phyloP scores from a whole-genome alignment of 2,888 invertebrate genomes.

The Aphrophora alni region DNA sequence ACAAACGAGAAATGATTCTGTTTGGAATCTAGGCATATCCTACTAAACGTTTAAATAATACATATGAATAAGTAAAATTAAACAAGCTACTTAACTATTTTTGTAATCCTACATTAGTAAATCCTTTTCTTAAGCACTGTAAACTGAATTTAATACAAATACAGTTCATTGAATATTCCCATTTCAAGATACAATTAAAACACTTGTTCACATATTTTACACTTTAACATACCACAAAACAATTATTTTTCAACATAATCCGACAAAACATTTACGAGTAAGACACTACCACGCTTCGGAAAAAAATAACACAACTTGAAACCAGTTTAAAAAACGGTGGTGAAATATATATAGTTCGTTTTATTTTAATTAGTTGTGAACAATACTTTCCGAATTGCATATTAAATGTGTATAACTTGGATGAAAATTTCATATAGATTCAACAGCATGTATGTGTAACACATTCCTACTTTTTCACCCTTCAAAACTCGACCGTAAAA shows the following conservation, averaged over 20 bases:
- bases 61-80: no score
- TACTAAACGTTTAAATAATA: no score
- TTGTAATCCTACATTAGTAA: background rate
- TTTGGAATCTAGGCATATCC: no score
- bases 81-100: background rate
- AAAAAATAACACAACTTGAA: background rate
- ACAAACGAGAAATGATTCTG: no score
- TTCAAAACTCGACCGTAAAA: background rate
- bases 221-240: background rate
- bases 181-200: background rate
- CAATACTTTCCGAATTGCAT: no score
- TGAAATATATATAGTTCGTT: no score
- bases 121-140: background rate
- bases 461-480: background rate
- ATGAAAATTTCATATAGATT: no score
- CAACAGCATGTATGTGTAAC: background rate
- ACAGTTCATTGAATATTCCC: background rate
- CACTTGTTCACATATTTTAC: background rate
- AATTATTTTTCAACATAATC: background rate
- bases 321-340: background rate
- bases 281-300: background rate
- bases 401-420: no score
- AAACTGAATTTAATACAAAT: background rate
- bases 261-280: background rate
- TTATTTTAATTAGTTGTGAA: no score